Base-by-base conservation (phyloP, 2,888 invertebrate genomes). In the Cyclophora albipunctata region DNA sequence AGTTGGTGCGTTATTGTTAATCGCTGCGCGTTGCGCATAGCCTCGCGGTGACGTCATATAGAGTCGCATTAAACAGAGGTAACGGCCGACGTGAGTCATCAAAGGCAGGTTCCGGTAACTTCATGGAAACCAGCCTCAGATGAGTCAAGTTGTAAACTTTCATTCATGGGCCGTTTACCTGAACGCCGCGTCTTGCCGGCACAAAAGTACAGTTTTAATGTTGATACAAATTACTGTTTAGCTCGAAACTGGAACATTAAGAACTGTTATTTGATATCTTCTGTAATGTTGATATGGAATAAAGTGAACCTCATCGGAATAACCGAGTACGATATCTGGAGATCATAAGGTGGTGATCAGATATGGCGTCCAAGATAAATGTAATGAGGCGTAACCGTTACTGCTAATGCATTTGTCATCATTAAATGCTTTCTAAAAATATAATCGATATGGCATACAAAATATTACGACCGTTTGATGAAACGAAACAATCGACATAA, bases 1-100 rank as follows among this genome's bases (percentile, higher is more conserved):
- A 50, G 70, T 65, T 67, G 69, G 59, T 52, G 73, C 73, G 74
- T 78, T 49, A 51, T 50, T 63, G 56, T 81, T 79, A 81, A 81
- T 80, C 79, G 81, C 60, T 50, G 47, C 54, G 7, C 45, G 59
- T 54, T 51, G 60, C 52, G 40, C 42, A 34, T 45, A 40, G 42
- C 42, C 45, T 6, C 4, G 43, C 34, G 6, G 43, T 6, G 20
- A 5, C 34, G 43, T 34, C 20, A 34, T 5, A 5, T 7, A 20
- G 5, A 6, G 6, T 20, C 34, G 4, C 7, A 42, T 7, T 4
- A n/a, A 4, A 33, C 43, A 6, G 45, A 55, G 54, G 60, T 54
- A 54, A 49, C 47, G 52, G 35, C 49, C 47, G 52, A 34, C 46
- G 42, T 70, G 67, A 69, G 47, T 61, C 64, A 64, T 53, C 42